Conservation (phyloP, 1,140 invertebrate genomes). For the Leucophenga varia region DNA sequence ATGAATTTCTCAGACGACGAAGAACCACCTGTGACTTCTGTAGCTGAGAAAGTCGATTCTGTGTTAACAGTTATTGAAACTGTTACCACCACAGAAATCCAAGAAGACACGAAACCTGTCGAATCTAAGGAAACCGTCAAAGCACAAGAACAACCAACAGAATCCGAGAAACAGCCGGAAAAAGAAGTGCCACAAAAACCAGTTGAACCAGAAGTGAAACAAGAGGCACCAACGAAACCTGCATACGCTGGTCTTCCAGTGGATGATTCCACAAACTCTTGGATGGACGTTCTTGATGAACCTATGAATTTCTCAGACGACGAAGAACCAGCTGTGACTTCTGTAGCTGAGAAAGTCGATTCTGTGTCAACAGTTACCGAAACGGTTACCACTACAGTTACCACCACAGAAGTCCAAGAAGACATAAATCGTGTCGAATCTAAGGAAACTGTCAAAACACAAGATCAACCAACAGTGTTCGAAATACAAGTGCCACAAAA, state of each 20-base stretch:
- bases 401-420: slow-evolving; percentile 2
- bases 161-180: slow-evolving; percentile 14
- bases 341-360: neutral
- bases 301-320: slow-evolving; percentile 57
- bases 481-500: too few relatives aligned
- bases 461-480: neutral
- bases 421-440: neutral
- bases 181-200: slow-evolving; percentile 5
- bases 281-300: slow-evolving; percentile 60
- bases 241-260: slow-evolving; percentile 55
- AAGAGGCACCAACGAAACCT: slow-evolving; percentile 23
- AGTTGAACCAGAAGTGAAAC: slow-evolving; percentile 8
- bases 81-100: neutral
- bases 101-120: neutral
- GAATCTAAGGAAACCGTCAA: slow-evolving; percentile 2
- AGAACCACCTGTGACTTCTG: slow-evolving; percentile 11
- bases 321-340: slow-evolving; percentile 22
- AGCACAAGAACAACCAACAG: slow-evolving; percentile 3
- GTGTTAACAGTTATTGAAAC: slow-evolving; percentile 4
- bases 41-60: neutral
- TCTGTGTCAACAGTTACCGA: neutral
- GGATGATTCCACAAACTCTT: slow-evolving; percentile 56
- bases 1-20: slow-evolving; percentile 58
- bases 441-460: neutral
- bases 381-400: neutral